Base-by-base conservation (phyloP, 2,888 invertebrate genomes). In the Lasioglossum figueresi region DNA sequence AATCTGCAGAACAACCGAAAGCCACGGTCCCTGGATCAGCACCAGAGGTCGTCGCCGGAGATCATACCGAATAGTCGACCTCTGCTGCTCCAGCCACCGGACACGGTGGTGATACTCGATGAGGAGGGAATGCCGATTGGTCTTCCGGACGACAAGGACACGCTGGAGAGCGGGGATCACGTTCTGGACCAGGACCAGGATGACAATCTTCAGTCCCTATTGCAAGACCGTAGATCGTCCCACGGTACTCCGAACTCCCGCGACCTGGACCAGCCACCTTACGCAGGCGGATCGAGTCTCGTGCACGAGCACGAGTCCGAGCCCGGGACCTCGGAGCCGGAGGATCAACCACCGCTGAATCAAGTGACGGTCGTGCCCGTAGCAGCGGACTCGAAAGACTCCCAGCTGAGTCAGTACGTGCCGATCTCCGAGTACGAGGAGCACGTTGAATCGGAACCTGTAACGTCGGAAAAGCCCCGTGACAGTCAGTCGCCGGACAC, bases 51-150 rank as follows among this genome's bases (percentile, higher is more conserved):
- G 12, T 85, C 92, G 8, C 89, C 90, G 6, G 93, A 93, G 16
- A 81, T 85, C 0, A 48, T 85, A 1, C 86, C 88, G 3, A 93
- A 91, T 52, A 92, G 83, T 83, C 89, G 91, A 8, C 82, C 91
- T 8, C 43, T 86, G 48, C 72, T 92, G 27, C 82, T 93, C 4
- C 90, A 92, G 45, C 91, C 93, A 4, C 91, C 93, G 3, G 93
- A 93, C 6, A 92, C 91, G 2, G 88, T 92, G 14, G 89, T 93
- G 0, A 87, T 93, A 3, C 89, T 92, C 14, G 93, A 93, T 45
- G 94, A 92, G 23, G 92, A 93, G 16, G 92, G 93, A 1, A 90
- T 88, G 84, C 91, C 93, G 1, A 91, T 92, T 81, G 88, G 90
- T 6, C 86, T 91, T 40, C 89, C 92, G 0, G 90, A 91, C 31